Percentiles rank a stretch among this genome's conserved stretches.
Conservation (phyloP, 1,140 invertebrate genomes). For the Dryas iulia region DNA sequence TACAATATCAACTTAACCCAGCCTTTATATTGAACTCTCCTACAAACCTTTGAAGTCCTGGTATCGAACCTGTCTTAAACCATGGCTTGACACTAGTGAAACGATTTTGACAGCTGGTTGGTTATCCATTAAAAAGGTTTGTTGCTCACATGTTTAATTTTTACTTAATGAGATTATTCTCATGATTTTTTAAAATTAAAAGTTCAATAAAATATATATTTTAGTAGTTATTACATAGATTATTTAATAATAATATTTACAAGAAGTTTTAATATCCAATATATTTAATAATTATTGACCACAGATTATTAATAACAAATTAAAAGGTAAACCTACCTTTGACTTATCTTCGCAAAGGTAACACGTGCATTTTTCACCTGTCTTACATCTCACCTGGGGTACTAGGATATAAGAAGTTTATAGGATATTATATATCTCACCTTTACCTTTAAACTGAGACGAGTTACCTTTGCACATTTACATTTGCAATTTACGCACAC, state of each 20-base stretch:
- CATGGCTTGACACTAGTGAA: slow-evolving; percentile 68
- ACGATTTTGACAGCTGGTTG: slow-evolving; percentile 55
- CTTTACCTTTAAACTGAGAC: slow-evolving; percentile 39
- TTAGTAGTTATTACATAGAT: too few relatives aligned
- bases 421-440: slow-evolving; percentile 36
- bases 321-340: background rate
- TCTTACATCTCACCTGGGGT: slow-evolving; percentile 61
- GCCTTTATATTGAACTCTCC: background rate
- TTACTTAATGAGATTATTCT: too few relatives aligned
- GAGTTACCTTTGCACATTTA: slow-evolving; percentile 18
- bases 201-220: too few relatives aligned
- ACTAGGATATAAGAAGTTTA: slow-evolving; percentile 54
- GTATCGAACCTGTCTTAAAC: slow-evolving; percentile 65
- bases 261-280: too few relatives aligned
- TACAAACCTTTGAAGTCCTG: slow-evolving; percentile 41
- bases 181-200: too few relatives aligned
- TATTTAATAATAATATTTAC: too few relatives aligned
- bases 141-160: background rate
- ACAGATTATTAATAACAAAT: background rate
- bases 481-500: slow-evolving; percentile 25
- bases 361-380: slow-evolving; percentile 60
- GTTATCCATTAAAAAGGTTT: background rate
- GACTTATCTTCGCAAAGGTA: slow-evolving; percentile 21
- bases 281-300: background rate
- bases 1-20: background rate